Conservation (phyloP, 2,888 invertebrate species). For the Catocala fraxini region DNA sequence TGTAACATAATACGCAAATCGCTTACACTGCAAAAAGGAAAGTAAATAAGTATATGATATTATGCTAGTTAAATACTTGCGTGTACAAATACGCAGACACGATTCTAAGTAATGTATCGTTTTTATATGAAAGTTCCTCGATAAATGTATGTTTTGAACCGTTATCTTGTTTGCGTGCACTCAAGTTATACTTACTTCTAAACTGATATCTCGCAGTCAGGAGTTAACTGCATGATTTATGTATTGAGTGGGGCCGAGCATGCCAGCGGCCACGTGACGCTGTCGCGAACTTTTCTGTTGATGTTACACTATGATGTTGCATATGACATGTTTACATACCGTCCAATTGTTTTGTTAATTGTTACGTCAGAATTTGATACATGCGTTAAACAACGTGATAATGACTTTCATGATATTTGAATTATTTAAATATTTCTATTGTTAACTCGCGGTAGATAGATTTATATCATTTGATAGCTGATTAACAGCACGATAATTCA, state of each 20-base stretch:
- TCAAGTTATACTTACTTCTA: constrained; percentile 56
- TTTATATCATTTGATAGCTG: too few relatives aligned
- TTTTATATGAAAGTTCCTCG: constrained; percentile 48
- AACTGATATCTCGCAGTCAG: constrained; percentile 53
- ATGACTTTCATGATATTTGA: constrained; percentile 7
- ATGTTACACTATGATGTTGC: constrained; percentile 25
- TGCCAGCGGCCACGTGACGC: constrained; percentile 55
- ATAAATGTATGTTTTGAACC: constrained; percentile 59
- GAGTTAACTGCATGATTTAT: constrained; percentile 53
- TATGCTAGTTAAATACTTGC: too few relatives aligned
- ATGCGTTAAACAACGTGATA: constrained; percentile 14
- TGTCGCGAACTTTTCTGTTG: constrained; percentile 26
- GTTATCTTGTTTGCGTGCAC: constrained; percentile 70
- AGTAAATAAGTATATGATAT: too few relatives aligned
- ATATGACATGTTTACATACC: constrained; percentile 32
- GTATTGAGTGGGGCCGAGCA: constrained; percentile 38
- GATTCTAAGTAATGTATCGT: constrained; percentile 32
- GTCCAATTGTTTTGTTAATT: constrained; percentile 19
- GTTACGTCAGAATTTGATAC: constrained; percentile 35
- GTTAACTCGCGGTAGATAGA: not conserved
- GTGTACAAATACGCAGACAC: not conserved
- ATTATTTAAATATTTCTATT: constrained; percentile 1
- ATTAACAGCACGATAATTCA: too few relatives aligned
- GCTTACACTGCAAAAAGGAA: too few relatives aligned
- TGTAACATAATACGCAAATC: too few relatives aligned